Evolutionary conservation across 2,797 vertebrate species (phyloP), one percentile per base, ranked within the genome.

Genomic region (Syngnathus acus): DNA sequence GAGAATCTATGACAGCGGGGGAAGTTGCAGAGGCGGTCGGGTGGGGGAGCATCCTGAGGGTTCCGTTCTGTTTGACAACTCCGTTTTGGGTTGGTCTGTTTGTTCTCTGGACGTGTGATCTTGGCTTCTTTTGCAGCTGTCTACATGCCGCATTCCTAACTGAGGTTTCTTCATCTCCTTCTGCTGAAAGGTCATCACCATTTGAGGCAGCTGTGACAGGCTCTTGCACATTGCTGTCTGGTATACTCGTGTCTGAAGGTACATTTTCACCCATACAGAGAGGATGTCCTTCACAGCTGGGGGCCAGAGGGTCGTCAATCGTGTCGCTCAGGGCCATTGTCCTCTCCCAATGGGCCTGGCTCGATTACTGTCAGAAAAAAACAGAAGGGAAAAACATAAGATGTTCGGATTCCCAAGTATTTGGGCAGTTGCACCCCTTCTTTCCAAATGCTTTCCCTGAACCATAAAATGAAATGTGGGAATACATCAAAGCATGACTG

Each of bases 291-390:
- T 92, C 92, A 9, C 92, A 94, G 89, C 89, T 84, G 75, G 93
- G 88, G 76, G 90, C 78, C 67, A 84, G 77, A 38, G 88, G 84
- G 68, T 94, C 92, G 8, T 68, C 65, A 39, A 77, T 87, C 32
- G 81, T 63, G 2, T 84, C 89, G 65, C 87, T 94, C 87, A 95
- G 84, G 63, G 95, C 94, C 95, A 98, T 95, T 79, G 83, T 93
- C 69, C 51, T 75, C 71, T 77, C 68, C 76, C 82, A 5, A 50
- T 75, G 32, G 71, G 61, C 70, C 45, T 78, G 82, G 78, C 40
- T 60, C 70, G 21, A 68, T 74, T 72, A 70, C 73, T 0, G 39
- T 71, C 74, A 16, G n/a, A 61, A 70, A 67, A 26, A 62, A 55
- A 42, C 26, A 57, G 32, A 62, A 42, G 40, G 37, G 45, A 65